Conservation (phyloP, 2,888 invertebrate species). For the Dendrolimus houi region DNA sequence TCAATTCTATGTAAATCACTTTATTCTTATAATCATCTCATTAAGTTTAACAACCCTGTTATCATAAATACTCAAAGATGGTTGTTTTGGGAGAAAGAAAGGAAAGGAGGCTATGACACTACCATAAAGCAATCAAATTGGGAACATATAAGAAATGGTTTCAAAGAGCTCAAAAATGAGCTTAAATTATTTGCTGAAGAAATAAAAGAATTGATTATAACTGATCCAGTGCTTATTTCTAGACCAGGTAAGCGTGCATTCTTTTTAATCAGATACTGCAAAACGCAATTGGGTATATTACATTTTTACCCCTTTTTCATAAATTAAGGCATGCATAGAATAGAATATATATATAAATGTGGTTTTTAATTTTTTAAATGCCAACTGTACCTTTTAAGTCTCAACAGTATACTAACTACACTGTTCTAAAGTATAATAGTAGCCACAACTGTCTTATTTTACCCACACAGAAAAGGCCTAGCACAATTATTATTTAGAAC, state of each 20-base stretch:
- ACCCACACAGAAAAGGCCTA: too few species aligned
- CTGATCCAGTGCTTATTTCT: constrained; percentile 77
- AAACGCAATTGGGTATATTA: too few species aligned
- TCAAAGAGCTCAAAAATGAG: constrained; percentile 81
- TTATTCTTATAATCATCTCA: neutral
- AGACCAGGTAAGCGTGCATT: constrained; percentile 58
- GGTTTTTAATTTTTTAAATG: too few species aligned
- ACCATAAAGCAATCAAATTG: constrained; percentile 54
- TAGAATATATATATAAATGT: too few species aligned
- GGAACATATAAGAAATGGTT: constrained; percentile 78
- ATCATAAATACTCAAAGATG: constrained; percentile 32
- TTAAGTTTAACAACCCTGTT: neutral
- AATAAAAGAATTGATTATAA: constrained; percentile 77
- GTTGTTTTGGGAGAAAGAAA: constrained; percentile 75
- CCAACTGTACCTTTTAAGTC: too few species aligned
- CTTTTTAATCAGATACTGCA: too few species aligned
- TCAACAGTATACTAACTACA: too few species aligned
- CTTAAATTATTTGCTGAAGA: constrained; percentile 80
- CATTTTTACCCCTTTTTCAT: too few species aligned
- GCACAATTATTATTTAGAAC: too few species aligned
- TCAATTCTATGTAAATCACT: constrained; percentile 28
- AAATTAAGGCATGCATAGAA: too few species aligned
- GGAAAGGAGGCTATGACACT: constrained; percentile 77
- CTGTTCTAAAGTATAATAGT: too few species aligned
- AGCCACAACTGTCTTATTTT: too few species aligned